Evolutionary conservation across 2,888 invertebrate genomes (phyloP).

Genomic region (Heliconius erato): DNA sequence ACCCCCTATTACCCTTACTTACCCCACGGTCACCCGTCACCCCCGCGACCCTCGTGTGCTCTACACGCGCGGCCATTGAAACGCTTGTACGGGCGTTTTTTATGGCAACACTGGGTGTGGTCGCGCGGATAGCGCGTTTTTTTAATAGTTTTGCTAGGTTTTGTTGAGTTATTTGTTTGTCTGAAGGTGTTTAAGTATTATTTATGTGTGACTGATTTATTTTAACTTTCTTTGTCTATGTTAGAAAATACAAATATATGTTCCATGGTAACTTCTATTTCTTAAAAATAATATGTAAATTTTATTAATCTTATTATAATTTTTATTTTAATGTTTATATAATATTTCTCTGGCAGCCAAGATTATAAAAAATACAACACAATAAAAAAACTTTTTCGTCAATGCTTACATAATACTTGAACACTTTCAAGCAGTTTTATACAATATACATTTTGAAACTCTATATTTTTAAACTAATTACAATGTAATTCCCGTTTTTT

Average conservation of each 20-base stretch:
- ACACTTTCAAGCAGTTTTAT: background rate
- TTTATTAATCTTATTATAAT: background rate
- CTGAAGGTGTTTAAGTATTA: background rate
- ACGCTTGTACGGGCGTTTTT: slow-evolving; percentile 5
- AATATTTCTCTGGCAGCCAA: background rate
- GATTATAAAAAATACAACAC: background rate
- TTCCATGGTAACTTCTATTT: background rate
- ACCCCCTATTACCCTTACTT: slow-evolving; percentile 3
- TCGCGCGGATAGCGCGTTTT: slow-evolving; percentile 18
- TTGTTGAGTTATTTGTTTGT: background rate
- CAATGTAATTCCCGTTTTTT: background rate
- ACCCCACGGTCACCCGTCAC: background rate
- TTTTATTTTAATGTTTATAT: background rate
- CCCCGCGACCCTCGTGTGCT: background rate
- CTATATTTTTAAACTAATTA: background rate
- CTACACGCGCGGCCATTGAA: slow-evolving; percentile 10
- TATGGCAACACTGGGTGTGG: background rate
- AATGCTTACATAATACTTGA: background rate
- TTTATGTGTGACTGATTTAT: background rate
- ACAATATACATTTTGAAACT: background rate
- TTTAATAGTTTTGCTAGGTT: slow-evolving; percentile 7
- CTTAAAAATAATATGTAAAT: background rate
- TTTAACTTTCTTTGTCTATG: background rate
- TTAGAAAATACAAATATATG: background rate
- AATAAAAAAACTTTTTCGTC: background rate